A percentile compares a stretch with the other conserved stretches of the same genome.
Conservation (phyloP, 2,888 invertebrate genomes). For the Hydroisotoma schaefferi region DNA sequence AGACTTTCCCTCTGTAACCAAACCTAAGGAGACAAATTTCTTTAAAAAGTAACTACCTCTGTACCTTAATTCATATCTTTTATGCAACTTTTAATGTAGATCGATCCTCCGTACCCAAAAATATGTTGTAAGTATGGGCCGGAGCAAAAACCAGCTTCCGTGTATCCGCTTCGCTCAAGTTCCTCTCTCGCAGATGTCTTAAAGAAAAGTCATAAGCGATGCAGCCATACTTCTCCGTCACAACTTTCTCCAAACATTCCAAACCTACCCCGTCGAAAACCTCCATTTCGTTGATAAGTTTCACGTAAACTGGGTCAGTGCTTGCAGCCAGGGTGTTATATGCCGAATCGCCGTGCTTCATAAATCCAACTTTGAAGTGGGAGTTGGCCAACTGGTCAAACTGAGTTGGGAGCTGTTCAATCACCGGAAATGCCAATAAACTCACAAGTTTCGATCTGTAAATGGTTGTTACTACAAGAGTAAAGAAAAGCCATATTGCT, state of each 20-base stretch:
- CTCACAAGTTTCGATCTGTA: constrained; percentile 31
- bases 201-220: constrained; percentile 31
- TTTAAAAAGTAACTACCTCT: too few relatives aligned
- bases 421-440: constrained; percentile 32
- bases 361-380: constrained; percentile 21
- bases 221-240: constrained; percentile 19
- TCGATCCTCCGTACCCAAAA: too few relatives aligned
- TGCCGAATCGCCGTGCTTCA: constrained; percentile 34
- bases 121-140: constrained; percentile 30
- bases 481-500: constrained; percentile 28
- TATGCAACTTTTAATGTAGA: too few relatives aligned
- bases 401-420: constrained; percentile 18
- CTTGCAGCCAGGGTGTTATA: constrained; percentile 22
- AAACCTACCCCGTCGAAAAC: constrained; percentile 21
- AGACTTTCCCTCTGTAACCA: constrained; percentile 22
- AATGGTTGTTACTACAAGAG: constrained; percentile 30
- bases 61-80: too few relatives aligned
- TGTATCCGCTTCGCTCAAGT: constrained; percentile 25
- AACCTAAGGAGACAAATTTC: too few relatives aligned
- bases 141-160: constrained; percentile 20
- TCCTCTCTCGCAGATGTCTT: constrained; percentile 25
- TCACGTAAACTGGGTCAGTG: constrained; percentile 29
- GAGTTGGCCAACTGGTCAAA: constrained; percentile 19
- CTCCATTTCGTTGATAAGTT: constrained; percentile 25
- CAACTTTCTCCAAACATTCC: constrained; percentile 28